Evolutionary conservation across 2,797 vertebrate species (phyloP).

Genomic region (Mallotus villosus): DNA sequence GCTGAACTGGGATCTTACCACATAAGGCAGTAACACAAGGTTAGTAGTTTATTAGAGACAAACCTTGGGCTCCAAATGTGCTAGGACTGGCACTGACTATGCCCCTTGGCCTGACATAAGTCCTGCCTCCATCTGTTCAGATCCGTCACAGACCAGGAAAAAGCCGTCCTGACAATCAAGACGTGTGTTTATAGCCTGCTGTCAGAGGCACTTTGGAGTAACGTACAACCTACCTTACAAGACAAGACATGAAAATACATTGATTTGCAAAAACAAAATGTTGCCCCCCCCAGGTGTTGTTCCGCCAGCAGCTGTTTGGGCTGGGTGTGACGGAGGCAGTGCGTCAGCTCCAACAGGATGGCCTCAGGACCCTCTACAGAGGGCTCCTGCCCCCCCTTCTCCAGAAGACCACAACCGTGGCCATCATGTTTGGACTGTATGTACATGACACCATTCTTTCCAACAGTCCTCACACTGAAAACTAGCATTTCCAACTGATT

Average conservation of each 20-base stretch:
- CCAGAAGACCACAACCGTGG: slow-evolving; percentile 82
- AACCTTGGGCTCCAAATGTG: too few species aligned
- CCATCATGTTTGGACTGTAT: slow-evolving; percentile 85
- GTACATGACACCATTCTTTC: not conserved
- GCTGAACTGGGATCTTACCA: not conserved
- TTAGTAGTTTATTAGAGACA: too few species aligned
- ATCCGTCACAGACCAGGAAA: too few species aligned
- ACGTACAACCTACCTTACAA: too few species aligned
- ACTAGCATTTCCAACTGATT: not conserved
- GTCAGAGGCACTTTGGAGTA: too few species aligned
- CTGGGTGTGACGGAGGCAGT: slow-evolving; percentile 73
- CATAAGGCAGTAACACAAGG: not conserved
- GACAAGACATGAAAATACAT: too few species aligned
- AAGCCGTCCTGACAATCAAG: too few species aligned
- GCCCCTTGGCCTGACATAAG: too few species aligned
- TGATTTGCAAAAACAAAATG: too few species aligned
- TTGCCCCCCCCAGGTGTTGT: slow-evolving; percentile 53
- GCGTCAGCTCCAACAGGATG: slow-evolving; percentile 77
- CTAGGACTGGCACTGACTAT: too few species aligned
- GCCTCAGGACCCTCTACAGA: slow-evolving; percentile 78
- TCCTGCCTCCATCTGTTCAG: too few species aligned
- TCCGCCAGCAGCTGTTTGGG: slow-evolving; percentile 83
- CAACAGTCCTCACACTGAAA: not conserved
- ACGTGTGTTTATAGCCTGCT: too few species aligned
- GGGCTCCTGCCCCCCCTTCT: slow-evolving; percentile 81